Evolutionary conservation across 1,140 invertebrate genomes (phyloP), one percentile per base, ranked within the genome.

Genomic region (Drosophila tristis): DNA sequence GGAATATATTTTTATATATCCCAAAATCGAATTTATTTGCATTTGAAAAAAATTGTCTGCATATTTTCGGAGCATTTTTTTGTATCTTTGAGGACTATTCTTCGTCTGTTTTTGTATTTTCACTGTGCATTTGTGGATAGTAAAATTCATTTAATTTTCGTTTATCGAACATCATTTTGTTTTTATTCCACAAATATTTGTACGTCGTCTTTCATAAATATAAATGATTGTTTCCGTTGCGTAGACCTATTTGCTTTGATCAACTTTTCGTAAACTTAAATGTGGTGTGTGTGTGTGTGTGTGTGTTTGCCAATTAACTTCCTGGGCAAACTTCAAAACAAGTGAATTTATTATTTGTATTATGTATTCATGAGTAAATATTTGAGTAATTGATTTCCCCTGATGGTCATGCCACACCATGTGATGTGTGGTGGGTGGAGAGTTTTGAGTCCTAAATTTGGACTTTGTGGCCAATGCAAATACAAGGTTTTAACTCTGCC

Each of bases 311-410:
- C 20, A 16, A n/a, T 66, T 45, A 39, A 15, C 55, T 48, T 49
- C 44, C 16, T 11, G 35, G 44, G 25, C 66, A 70, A 55, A 43
- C 35, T 70, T 42, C 31, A 66, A 50, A 45, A 50, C 53, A 68
- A 68, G 51, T 71, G 53, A 65, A 71, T 58, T 58, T 57, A 35
- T 35, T 11, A 35, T 35, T 65, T 26, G 31, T 45, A 70, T n/a
- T 23, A 11, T 51, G 9, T 39, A 42, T 57, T 31, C 35, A 50
- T 31, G 9, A 20, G 49, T 70, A 70, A 70, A 71, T 70, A 50
- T 57, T 70, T 70, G 44, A 70, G 31, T 68, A 70, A 70, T 70
- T 70, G 67, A 71, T 71, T 71, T 71, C 67, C 67, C 67, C 15
- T 29, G 67, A 50, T 56, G 67, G 50, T 56, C 8, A 20, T 15